Conservation (phyloP, 2,888 invertebrate genomes). For the Papilio protenor region DNA sequence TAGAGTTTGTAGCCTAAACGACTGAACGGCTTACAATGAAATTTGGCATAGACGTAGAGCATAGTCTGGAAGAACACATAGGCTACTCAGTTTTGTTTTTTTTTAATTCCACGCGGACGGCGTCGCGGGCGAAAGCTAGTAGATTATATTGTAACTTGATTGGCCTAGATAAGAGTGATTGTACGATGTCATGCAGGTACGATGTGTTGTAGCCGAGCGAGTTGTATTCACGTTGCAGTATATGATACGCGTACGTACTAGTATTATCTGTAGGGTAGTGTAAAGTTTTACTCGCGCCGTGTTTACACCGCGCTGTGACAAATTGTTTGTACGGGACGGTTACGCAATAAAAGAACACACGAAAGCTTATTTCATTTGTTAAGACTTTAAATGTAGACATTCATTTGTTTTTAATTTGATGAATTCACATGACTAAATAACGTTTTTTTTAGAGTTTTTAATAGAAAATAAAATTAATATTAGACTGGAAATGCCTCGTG, state of each 20-base stretch:
- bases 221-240: slow-evolving; percentile 12
- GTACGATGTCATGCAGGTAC: background rate
- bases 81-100: too few relatives aligned
- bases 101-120: too few relatives aligned
- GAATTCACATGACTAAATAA: background rate
- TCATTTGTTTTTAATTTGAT: background rate
- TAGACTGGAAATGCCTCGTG: slow-evolving; percentile 7
- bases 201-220: background rate
- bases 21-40: too few relatives aligned
- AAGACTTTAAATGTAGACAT: slow-evolving; percentile 12
- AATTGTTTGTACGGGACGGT: slow-evolving; percentile 57
- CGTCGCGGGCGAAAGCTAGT: too few relatives aligned
- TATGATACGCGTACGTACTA: background rate
- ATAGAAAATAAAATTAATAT: background rate
- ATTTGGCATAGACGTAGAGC: too few relatives aligned
- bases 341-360: slow-evolving; percentile 56
- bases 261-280: slow-evolving; percentile 10
- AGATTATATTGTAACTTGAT: slow-evolving; percentile 1
- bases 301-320: slow-evolving; percentile 59
- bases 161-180: slow-evolving; percentile 10
- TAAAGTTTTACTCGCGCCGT: slow-evolving; percentile 47
- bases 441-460: background rate
- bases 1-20: too few relatives aligned
- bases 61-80: too few relatives aligned
- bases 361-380: slow-evolving; percentile 43